Conservation (phyloP, 2,888 invertebrate genomes). For the Phaonia tiefii region DNA sequence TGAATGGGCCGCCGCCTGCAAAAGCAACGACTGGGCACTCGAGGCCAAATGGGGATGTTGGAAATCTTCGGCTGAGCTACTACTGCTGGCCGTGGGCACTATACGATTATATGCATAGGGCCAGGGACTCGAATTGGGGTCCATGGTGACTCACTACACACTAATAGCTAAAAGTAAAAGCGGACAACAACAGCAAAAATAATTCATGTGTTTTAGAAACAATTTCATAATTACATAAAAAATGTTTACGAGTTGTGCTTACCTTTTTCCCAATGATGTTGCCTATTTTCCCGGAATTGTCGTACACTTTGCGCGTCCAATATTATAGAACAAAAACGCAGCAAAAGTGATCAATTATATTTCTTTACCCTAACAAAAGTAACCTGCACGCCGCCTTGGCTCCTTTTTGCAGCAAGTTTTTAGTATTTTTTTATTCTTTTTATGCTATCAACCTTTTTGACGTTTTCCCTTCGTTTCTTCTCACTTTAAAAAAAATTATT, state of each 20-base stretch:
- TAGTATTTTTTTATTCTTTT: conserved; percentile 39
- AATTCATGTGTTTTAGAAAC: conserved; percentile 32
- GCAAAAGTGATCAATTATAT: conserved; percentile 21
- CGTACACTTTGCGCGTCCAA: background rate
- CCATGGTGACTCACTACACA: conserved; percentile 82
- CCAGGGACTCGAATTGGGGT: conserved; percentile 93
- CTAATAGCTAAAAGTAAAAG: conserved; percentile 37
- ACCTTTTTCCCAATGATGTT: background rate
- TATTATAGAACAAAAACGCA: conserved; percentile 7
- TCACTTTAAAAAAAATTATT: conserved; percentile 56
- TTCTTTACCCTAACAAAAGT: conserved; percentile 44
- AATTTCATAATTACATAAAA: conserved; percentile 62
- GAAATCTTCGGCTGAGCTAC: conserved; percentile 85
- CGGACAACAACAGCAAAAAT: conserved; percentile 54
- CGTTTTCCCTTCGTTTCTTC: conserved; percentile 57
- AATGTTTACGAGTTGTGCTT: conserved; percentile 10
- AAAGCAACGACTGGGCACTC: conserved; percentile 85
- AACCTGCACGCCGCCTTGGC: conserved; percentile 65
- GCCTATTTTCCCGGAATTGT: conserved; percentile 15
- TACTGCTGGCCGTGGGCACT: conserved; percentile 85
- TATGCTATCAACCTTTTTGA: conserved; percentile 63
- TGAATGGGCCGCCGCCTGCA: conserved; percentile 84
- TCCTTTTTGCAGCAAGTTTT: conserved; percentile 36
- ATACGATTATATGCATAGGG: conserved; percentile 91
- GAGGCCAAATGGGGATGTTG: conserved; percentile 86